Evolutionary conservation across 1,140 invertebrate genomes (phyloP).

Genomic region (silkworm (Bombyx mori)): ASM3026992v2 NC_085114.1:9062501-9063000

Average conservation of each 20-base stretch:
- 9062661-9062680: conserved; percentile 27
- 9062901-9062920: no score
- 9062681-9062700: conserved; percentile 30
- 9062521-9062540: conserved; percentile 47
- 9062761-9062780: conserved; percentile 49
- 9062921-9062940: no score
- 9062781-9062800: conserved; percentile 46
- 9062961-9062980: no score
- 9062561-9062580: conserved; percentile 19
- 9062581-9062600: conserved; percentile 24
- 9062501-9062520: conserved; percentile 47
- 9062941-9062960: no score
- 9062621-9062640: conserved; percentile 15
- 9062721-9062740: conserved; percentile 21
- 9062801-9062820: conserved; percentile 61
- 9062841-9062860: conserved; percentile 42
- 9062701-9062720: conserved; percentile 31
- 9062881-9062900: conserved; percentile 23
- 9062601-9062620: conserved; percentile 15
- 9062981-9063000: no score
- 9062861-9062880: conserved; percentile 56
- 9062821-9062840: conserved; percentile 34
- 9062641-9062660: conserved; percentile 26
- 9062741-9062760: conserved; percentile 26
- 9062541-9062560: conserved; percentile 14